These are phyloP conservation scores for Anolis carolinensis DNA, from an alignment of 2,113 vertebrate genomes.

Conservation along the genomic window DNA sequence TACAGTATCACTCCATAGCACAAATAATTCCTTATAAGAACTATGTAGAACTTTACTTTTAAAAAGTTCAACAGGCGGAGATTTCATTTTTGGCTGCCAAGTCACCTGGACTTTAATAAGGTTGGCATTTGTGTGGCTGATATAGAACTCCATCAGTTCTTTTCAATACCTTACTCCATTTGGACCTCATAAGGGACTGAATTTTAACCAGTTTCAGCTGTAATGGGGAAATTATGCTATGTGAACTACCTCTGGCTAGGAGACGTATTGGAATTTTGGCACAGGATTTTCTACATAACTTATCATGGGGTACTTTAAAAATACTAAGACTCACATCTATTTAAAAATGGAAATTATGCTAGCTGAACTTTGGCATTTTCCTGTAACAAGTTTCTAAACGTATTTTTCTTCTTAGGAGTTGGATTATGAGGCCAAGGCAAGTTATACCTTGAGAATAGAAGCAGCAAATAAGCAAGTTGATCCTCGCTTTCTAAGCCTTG, in stretches of 20 bases:
- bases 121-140: background rate
- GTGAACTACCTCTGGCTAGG: background rate
- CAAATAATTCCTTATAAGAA: background rate
- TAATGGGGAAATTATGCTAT: background rate
- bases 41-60: background rate
- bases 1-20: background rate
- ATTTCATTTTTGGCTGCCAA: background rate
- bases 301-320: background rate
- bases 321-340: background rate
- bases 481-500: conserved; percentile 86
- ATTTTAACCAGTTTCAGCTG: background rate
- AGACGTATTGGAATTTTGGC: background rate
- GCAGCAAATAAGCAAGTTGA: conserved; percentile 92
- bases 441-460: conserved; percentile 89
- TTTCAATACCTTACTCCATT: background rate
- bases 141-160: background rate
- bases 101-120: background rate
- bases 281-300: background rate
- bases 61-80: background rate
- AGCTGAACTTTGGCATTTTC: background rate
- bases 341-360: conserved; percentile 3
- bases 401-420: conserved; percentile 78
- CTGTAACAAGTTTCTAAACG: conserved; percentile 45
- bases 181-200: background rate
- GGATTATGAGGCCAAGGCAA: conserved; percentile 92